Base-by-base conservation (phyloP, 2,113 vertebrate species). In the Megaceryle torquata region DNA sequence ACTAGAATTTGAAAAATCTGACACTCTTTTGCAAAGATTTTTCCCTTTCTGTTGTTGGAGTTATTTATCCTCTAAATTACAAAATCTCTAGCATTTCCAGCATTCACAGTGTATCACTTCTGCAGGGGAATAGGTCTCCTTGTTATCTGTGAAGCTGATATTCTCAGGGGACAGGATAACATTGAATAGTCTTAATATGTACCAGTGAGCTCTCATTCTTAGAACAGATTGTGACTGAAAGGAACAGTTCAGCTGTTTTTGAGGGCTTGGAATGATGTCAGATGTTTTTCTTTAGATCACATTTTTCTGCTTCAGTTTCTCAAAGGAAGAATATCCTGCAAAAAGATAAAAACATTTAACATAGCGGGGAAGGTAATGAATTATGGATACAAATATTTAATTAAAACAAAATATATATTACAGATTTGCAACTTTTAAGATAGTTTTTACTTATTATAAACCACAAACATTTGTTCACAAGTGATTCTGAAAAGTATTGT, bases 141-240 rank as follows among this genome's bases (percentile, higher is more conserved):
- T 80, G 75, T 80, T 94, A 80, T 95, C 93, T 86, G 88, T 68
- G 80, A 96, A 91, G 90, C 90, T 87, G 92, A 89, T 95, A 91
- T 71, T 96, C 95, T 91, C 96, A 72, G 78, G 57, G 93, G 92
- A 89, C 48, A 75, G 69, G 69, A 57, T 93, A 94, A 86, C 57
- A 89, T 1, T 76, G 70, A 89, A 35, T 56, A 80, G 88, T 50
- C 85, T 91, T 75, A 82, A 68, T 83, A 86, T 48, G 70, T 91
- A 93, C 82, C 80, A 92, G 61, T 65, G 67, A 93, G 77, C 15
- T 84, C 81, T 87, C 83, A 63, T 88, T 92, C 81, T 84, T 76
- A 22, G 83, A 93, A 97, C 92, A 93, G 92, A 93, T 87, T 96
- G 96, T 79, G 88, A 92, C 74, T 89, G 86, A 95, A 95, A 94